Percentiles rank a stretch among this genome's conserved stretches.
phyloP scores from a whole-genome alignment of 1,140 invertebrate genomes.

The Euura lappo region DNA sequence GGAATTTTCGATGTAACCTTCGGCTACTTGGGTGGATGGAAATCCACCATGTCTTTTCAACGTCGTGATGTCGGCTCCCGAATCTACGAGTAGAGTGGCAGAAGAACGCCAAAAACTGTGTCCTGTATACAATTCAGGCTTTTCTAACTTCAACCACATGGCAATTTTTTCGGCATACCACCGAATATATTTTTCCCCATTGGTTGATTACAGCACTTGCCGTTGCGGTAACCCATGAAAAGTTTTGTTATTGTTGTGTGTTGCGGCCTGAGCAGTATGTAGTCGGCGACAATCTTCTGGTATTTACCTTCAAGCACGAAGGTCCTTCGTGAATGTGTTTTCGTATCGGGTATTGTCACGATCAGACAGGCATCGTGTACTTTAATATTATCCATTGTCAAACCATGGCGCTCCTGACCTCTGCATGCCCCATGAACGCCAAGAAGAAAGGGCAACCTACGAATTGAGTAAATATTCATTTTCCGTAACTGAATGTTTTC shows the following conservation, averaged over 20 bases:
- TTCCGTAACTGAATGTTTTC: conserved; percentile 7
- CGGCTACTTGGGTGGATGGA: neutral
- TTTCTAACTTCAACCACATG: neutral
- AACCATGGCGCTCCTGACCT: conserved; percentile 13
- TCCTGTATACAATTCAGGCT: conserved; percentile 9
- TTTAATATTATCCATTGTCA: conserved; percentile 12
- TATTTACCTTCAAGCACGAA: neutral
- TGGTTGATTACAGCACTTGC: conserved; percentile 10
- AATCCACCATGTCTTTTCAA: conserved; percentile 19
- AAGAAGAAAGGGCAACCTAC: conserved; percentile 13
- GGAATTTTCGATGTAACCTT: conserved; percentile 16
- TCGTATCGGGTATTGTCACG: conserved; percentile 15
- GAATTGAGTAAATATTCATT: neutral
- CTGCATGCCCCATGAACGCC: conserved; percentile 17
- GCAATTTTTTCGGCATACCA: conserved; percentile 16
- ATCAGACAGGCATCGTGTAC: neutral
- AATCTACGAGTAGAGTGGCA: conserved; percentile 10
- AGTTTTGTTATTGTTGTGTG: neutral
- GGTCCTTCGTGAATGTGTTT: conserved; percentile 11
- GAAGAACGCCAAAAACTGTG: conserved; percentile 16
- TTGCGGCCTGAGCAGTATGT: neutral
- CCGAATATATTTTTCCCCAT: conserved; percentile 15
- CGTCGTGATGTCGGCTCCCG: conserved; percentile 15
- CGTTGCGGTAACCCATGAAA: conserved; percentile 10
- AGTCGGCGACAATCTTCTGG: neutral